These are phyloP conservation scores for Catalaphyllia jardinei DNA, from an alignment of 64 coral and sea anemone species.

Conservation along the genomic window DNA sequence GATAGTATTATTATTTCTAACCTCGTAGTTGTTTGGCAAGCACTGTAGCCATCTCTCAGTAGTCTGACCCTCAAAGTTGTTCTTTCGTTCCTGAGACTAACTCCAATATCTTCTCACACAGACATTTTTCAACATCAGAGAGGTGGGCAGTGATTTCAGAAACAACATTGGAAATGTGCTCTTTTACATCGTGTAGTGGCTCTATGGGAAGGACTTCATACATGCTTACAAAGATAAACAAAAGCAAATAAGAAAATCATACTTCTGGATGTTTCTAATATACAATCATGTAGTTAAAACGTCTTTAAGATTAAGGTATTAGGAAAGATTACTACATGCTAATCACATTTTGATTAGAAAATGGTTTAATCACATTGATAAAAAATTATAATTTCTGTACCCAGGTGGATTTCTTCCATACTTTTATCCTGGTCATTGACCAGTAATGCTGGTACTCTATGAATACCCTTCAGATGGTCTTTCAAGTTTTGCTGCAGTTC, in stretches of 20 bases:
- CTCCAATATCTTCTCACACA: background rate
- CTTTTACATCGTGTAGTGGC: constrained; percentile 58
- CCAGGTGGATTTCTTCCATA: constrained; percentile 36
- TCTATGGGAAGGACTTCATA: constrained; percentile 61
- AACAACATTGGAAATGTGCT: constrained; percentile 50
- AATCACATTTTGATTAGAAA: background rate
- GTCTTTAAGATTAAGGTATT: no score
- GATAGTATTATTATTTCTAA: background rate
- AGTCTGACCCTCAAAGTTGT: background rate
- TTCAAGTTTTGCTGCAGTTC: constrained; percentile 55
- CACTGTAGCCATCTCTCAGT: constrained; percentile 1
- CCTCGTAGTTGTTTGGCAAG: constrained; percentile 2
- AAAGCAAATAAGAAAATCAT: background rate
- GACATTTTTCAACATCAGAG: background rate
- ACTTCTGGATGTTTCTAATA: no score
- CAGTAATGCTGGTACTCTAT: constrained; percentile 51
- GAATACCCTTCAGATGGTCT: constrained; percentile 50
- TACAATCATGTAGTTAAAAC: no score
- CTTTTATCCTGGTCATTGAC: constrained; percentile 16
- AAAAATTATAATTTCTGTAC: constrained; percentile 30
- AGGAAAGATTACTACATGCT: no score
- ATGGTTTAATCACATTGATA: background rate
- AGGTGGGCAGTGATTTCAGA: constrained; percentile 30
- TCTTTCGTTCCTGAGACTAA: constrained; percentile 14
- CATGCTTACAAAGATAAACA: background rate